Percentiles rank a stretch among this genome's conserved stretches.
Evolutionary conservation across 1,140 invertebrate species (phyloP).

Genomic region (Triops longicaudatus): DNA sequence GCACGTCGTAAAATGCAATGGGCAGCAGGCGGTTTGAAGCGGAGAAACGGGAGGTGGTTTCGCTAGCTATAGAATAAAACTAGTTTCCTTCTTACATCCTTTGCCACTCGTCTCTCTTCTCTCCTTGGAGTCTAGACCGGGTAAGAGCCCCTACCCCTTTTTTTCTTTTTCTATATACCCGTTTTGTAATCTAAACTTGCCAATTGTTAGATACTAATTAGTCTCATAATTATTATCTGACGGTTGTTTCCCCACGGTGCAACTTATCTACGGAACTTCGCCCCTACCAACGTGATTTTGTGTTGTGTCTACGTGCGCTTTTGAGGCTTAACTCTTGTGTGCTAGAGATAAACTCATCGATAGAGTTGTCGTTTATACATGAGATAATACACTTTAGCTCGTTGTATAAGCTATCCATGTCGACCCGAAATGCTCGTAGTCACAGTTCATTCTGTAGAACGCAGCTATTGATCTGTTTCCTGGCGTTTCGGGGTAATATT

Average conservation of each 20-base stretch:
- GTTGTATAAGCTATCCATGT: background rate
- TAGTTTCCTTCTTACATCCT: background rate
- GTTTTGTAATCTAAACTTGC: background rate
- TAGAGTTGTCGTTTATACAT: background rate
- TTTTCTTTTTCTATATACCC: background rate
- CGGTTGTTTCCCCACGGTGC: background rate
- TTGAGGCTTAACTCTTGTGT: background rate
- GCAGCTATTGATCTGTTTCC: constrained; percentile 7
- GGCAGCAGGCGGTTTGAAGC: background rate
- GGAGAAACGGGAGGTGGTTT: background rate
- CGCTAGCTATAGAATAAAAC: background rate
- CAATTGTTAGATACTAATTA: background rate
- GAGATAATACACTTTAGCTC: background rate
- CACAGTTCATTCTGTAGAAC: background rate
- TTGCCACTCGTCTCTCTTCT: constrained; percentile 10
- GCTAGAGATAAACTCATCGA: background rate
- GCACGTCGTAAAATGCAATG: background rate
- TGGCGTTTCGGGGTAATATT: background rate
- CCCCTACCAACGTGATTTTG: background rate
- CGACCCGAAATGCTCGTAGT: background rate
- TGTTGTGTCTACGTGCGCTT: background rate
- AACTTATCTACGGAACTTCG: background rate
- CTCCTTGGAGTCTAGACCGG: background rate
- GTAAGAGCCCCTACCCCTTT: background rate
- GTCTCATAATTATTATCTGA: background rate